Evolutionary conservation across 1,140 invertebrate species (phyloP).

Genomic region (Rhopalosiphum padi): DNA sequence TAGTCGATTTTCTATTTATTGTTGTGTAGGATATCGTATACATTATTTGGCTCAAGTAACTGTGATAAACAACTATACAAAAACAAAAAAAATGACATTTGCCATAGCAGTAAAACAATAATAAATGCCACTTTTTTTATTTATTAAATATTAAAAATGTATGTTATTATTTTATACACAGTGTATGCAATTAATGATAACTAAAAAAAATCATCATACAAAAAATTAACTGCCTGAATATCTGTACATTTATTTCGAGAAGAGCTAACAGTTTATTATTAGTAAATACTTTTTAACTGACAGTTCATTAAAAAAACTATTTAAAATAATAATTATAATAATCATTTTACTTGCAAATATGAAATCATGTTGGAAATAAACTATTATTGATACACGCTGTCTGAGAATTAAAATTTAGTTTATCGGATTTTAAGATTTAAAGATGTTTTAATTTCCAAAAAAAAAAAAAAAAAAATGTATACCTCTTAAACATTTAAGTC

Average conservation of each 20-base stretch:
- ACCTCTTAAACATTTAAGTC: neutral
- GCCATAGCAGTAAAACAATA: neutral
- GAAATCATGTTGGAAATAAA: neutral
- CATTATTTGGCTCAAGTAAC: constrained; percentile 37
- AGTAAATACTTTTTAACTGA: neutral
- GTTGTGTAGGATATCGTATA: neutral
- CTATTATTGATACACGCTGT: neutral
- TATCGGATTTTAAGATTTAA: neutral
- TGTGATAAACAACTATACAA: neutral
- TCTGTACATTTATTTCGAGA: neutral
- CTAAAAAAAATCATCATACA: neutral
- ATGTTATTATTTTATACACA: neutral
- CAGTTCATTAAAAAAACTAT: neutral
- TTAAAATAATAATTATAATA: neutral
- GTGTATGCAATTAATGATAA: neutral
- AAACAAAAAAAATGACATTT: neutral
- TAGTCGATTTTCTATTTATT: neutral
- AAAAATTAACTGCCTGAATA: neutral
- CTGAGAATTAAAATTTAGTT: neutral
- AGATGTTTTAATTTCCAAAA: neutral
- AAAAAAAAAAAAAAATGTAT: neutral
- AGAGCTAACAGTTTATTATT: neutral
- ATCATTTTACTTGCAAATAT: neutral
- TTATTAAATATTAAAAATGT: neutral
- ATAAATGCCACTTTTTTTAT: neutral